Base-by-base conservation (phyloP, 2,888 invertebrate genomes). In the Rhingia campestris region DNA sequence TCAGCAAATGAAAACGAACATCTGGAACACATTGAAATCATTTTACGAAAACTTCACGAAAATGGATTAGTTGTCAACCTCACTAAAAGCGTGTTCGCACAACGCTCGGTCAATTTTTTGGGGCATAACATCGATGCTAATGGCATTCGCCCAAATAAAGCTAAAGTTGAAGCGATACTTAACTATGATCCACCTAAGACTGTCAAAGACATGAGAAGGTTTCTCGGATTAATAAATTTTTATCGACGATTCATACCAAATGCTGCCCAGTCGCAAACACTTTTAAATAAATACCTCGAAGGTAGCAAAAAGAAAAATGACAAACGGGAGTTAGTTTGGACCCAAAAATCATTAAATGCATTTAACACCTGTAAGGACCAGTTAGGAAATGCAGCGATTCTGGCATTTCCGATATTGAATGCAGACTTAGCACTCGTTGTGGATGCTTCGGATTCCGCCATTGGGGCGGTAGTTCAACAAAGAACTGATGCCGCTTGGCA, bases 21-120 rank as follows among this genome's bases (percentile, higher is more conserved):
- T 53, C 45, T 51, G 35, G 7, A 63, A 30, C 88, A 88, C 41
- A 12, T 88, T 0, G 12, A 75, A 30, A 6, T 7, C 5, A 74
- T 88, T 5, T 86, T 88, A 10, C 9, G 73, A 14, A 77, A 87
- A 56, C 63, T 89, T 0, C 39, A 64, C 4, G 56, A 88, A 12
- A 82, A 81, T 45, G 86, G 87, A 0, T 12, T 89, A 0, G 35
- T 66, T 0, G 79, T 88, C n/a, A 88, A 88, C 41, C 22, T 80
- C 1, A 45, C 56, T 1, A 88, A 86, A 54, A 85, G 82, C 32
- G 37, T 49, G 30, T 75, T 87, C 10, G 86, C 77, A 4, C 12
- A 75, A 9, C 4, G 35, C 2, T 47, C 80, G 49, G 69, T 86
- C 6, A 54, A 58, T 22, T 87, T 87, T 61, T 33, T 86, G 3